Conservation (phyloP, 30 jellyfish, hydroid and myxozoan genomes). For the Cassiopea xamachana region DNA sequence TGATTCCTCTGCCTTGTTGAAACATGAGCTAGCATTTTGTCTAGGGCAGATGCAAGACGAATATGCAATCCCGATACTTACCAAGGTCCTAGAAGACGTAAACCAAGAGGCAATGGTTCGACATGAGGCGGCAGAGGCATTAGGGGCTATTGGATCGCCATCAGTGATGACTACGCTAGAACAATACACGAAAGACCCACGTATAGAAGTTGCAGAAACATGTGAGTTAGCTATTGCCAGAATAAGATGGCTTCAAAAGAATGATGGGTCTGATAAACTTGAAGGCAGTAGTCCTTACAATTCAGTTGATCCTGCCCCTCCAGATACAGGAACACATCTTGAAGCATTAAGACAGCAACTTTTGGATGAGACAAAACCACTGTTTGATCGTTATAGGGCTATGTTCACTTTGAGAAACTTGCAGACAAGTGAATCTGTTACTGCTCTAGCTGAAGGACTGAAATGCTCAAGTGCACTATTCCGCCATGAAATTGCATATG, state of each 20-base stretch:
- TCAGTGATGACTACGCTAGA: conserved; percentile 54
- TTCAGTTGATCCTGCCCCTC: conserved; percentile 99
- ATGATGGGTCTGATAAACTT: not conserved
- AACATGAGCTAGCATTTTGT: conserved; percentile 98
- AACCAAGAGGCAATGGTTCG: conserved; percentile 93
- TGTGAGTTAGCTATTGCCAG: conserved; percentile 91
- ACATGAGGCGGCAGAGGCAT: conserved; percentile 99
- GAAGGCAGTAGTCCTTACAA: conserved; percentile 57
- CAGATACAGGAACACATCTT: conserved; percentile 49
- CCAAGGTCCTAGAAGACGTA: conserved; percentile 68
- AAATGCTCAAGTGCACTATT: conserved; percentile 90
- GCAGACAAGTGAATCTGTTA: conserved; percentile 70
- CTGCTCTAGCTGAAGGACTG: conserved; percentile 86
- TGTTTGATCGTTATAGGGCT: conserved; percentile 95
- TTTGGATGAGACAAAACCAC: conserved; percentile 73
- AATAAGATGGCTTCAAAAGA: conserved; percentile 79
- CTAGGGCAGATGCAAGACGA: conserved; percentile 98
- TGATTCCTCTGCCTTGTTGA: conserved; percentile 94
- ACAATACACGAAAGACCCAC: conserved; percentile 61
- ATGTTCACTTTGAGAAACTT: conserved; percentile 91
- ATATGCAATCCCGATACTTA: conserved; percentile 67
- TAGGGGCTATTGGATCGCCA: conserved; percentile 95
- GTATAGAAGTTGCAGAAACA: conserved; percentile 97
- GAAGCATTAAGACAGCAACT: conserved; percentile 44
- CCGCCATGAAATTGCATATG: conserved; percentile 97